A percentile compares a stretch with the other conserved stretches of the same genome.
These are phyloP conservation scores for Sebastes diploproa DNA, from an alignment of 2,797 vertebrate species.

Conservation along the genomic window DNA sequence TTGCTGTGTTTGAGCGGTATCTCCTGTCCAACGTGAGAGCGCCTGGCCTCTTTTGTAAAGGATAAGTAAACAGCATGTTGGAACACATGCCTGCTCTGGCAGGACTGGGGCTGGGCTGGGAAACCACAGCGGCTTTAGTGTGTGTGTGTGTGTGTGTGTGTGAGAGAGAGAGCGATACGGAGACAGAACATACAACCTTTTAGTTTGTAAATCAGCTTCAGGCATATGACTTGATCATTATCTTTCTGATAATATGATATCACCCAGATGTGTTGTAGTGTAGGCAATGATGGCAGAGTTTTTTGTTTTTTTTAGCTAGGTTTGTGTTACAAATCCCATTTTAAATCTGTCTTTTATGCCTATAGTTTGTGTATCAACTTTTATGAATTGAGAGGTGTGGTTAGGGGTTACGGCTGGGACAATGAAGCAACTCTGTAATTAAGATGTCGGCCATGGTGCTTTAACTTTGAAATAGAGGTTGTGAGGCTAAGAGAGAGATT, in stretches of 20 bases:
- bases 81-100: conserved; percentile 63
- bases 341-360: conserved; percentile 11
- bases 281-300: neutral
- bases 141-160: conserved; percentile 2
- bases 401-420: conserved; percentile 32
- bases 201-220: conserved; percentile 15
- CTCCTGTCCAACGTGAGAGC: conserved; percentile 49
- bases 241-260: conserved; percentile 1
- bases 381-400: conserved; percentile 39
- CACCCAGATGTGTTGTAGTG: neutral
- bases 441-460: conserved; percentile 6
- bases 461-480: conserved; percentile 14
- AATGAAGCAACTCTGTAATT: conserved; percentile 50
- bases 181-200: conserved; percentile 1
- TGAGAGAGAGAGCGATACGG: neutral
- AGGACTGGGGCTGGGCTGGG: conserved; percentile 49
- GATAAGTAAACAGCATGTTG: conserved; percentile 73
- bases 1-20: conserved; percentile 46
- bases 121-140: conserved; percentile 41
- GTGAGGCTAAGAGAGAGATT: neutral
- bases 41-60: conserved; percentile 66
- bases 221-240: neutral
- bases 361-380: conserved; percentile 35
- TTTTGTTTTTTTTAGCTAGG: neutral
- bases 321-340: neutral